A percentile compares a stretch with the other conserved stretches of the same genome.
These are phyloP conservation scores for Sebastiscus tertius DNA, from an alignment of 2,797 vertebrate genomes.

Conservation along the genomic window DNA sequence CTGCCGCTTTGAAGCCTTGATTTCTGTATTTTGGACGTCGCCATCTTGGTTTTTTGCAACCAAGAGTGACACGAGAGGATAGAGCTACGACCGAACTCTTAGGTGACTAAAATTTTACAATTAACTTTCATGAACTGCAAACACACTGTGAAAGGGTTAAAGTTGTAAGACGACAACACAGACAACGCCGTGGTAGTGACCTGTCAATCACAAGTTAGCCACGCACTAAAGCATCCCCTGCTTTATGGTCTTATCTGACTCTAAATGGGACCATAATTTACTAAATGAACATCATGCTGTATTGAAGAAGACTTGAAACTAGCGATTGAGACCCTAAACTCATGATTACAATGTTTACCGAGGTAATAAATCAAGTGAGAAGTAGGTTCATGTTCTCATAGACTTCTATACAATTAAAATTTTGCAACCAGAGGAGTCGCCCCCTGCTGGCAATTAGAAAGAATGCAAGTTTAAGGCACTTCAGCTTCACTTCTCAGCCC, in stretches of 20 bases:
- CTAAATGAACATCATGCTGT: background rate
- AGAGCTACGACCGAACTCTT: accelerated
- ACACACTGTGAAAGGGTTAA: background rate
- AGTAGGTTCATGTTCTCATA: accelerated
- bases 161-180: too few relatives aligned
- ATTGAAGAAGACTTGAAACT: background rate
- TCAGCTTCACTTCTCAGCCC: too few relatives aligned
- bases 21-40: too few relatives aligned
- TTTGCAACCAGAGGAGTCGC: background rate
- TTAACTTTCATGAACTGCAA: background rate
- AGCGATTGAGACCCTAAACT: background rate
- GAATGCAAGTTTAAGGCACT: background rate
- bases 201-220: too few relatives aligned
- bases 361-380: background rate
- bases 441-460: background rate
- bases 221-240: background rate
- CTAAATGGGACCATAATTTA: background rate
- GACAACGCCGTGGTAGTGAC: background rate
- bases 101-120: background rate
- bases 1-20: too few relatives aligned
- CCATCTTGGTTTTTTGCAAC: background rate
- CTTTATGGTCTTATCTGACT: accelerated
- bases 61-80: accelerated
- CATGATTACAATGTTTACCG: too few relatives aligned
- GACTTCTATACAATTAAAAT: background rate